These are phyloP conservation scores for Heterochromis multidens DNA, from an alignment of 2,113 vertebrate species.

Conservation along the genomic window DNA sequence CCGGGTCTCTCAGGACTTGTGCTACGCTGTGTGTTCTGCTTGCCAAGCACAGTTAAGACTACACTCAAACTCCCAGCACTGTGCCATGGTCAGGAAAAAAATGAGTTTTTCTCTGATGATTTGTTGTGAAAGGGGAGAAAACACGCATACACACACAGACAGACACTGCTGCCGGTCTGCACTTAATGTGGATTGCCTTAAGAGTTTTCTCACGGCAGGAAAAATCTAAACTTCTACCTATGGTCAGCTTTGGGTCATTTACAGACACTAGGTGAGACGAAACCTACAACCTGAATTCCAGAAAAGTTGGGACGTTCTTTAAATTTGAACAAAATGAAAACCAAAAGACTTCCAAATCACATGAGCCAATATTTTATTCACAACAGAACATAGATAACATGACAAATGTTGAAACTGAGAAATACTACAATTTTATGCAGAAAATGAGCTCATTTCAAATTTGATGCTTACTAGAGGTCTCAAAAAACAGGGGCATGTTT, in stretches of 20 bases:
- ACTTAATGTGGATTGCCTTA: constrained; percentile 40
- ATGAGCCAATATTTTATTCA: too few relatives aligned
- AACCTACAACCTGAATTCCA: too few relatives aligned
- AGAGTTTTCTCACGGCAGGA: constrained; percentile 28
- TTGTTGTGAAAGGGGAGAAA: constrained; percentile 46
- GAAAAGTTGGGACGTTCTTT: too few relatives aligned
- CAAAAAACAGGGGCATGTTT: too few relatives aligned
- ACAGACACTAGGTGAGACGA: not conserved
- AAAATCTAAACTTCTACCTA: constrained; percentile 20
- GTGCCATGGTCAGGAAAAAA: constrained; percentile 11
- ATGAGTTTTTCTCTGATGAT: constrained; percentile 53
- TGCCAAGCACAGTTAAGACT: constrained; percentile 58
- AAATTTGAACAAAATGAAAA: too few relatives aligned
- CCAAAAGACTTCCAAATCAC: too few relatives aligned
- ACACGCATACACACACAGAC: not conserved
- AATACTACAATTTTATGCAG: too few relatives aligned
- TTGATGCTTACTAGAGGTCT: too few relatives aligned
- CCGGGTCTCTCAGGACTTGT: constrained; percentile 46
- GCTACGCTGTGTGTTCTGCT: constrained; percentile 52
- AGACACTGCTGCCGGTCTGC: not conserved
- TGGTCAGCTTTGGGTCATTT: constrained; percentile 30
- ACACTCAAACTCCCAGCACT: constrained; percentile 39
- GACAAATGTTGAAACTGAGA: too few relatives aligned
- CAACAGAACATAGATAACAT: too few relatives aligned
- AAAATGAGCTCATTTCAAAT: too few relatives aligned